Base-by-base conservation (phyloP, 2,797 vertebrate genomes). In the Lophotriccus pileatus region DNA sequence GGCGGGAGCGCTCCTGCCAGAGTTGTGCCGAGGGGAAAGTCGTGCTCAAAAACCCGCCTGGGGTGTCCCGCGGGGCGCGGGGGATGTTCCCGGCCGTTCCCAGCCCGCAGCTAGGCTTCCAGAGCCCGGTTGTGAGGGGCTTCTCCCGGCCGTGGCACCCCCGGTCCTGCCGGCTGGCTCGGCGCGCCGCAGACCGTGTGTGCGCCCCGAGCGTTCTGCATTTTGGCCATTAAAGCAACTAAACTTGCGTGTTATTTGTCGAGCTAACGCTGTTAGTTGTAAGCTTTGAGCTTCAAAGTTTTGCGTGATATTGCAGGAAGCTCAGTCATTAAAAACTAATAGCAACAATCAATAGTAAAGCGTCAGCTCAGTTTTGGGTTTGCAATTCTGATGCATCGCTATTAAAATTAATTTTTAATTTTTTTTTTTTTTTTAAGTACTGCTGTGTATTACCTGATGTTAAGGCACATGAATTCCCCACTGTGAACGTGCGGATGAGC, bases 391-490 rank as follows among this genome's bases (percentile, higher is more conserved):
- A 9, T 18, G 55, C 9, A 9, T 21, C n/a, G 2, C 8, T 37
- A 2, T 24, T 25, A 28, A 18, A 49, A 37, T 15, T 58, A 14
- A 9, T 69, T 46, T 46, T 8, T 53, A 6, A 19, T 9, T 6
- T 25, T 37, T 19, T 9, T 12, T 20, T 39, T 28, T 23, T 16
- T n/a, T 43, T 4, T 2, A 8, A 19, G 8, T 7, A 2, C 28
- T 21, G 22, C 0, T 55, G 8, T 14, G 6, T 12, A 0, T 78
- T 70, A 2, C 5, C 28, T 44, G 0, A 8, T 11, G 17, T 2
- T 3, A 18, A 84, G 49, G 46, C 36, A 1, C 37, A 0, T 2
- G n/a, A 27, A 32, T 93, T 87, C 66, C 64, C 30, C 66, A 4
- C 0, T 43, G 76, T 10, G 17, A 74, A 6, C 30, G 0, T 6